Conservation (phyloP, 2,113 vertebrate species). For the Lontra canadensis region DNA sequence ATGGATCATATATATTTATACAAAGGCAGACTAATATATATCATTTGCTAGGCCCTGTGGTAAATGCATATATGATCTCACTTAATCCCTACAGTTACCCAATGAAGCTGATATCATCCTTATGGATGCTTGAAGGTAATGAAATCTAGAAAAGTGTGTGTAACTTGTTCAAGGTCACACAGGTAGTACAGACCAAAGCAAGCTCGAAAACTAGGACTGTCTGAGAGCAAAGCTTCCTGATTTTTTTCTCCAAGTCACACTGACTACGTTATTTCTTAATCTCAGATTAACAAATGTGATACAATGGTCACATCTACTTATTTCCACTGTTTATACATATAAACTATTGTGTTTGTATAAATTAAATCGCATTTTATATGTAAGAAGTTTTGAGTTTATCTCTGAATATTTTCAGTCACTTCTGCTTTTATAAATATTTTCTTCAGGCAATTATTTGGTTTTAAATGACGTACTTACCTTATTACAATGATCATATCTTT, state of each 20-base stretch:
- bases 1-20: not conserved
- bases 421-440: conserved; percentile 40
- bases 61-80: not conserved
- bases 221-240: not conserved
- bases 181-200: not conserved
- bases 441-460: not conserved
- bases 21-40: not conserved
- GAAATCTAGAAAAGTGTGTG: not conserved
- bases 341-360: not conserved
- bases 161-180: not conserved
- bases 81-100: not conserved
- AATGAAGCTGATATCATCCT: not conserved
- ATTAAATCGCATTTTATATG: conserved; percentile 31
- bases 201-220: not conserved
- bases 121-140: not conserved
- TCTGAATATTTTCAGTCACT: conserved; percentile 32
- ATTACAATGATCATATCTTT: conserved; percentile 1
- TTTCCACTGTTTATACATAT: not conserved
- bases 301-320: not conserved
- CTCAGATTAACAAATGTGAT: not conserved
- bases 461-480: conserved; percentile 12
- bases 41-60: not conserved
- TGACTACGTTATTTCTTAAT: not conserved
- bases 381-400: conserved; percentile 11
- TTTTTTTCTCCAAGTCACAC: not conserved